These are phyloP conservation scores for Thamnophis sirtalis DNA, from an alignment of 2,113 vertebrate species.

Conservation along the genomic window DNA sequence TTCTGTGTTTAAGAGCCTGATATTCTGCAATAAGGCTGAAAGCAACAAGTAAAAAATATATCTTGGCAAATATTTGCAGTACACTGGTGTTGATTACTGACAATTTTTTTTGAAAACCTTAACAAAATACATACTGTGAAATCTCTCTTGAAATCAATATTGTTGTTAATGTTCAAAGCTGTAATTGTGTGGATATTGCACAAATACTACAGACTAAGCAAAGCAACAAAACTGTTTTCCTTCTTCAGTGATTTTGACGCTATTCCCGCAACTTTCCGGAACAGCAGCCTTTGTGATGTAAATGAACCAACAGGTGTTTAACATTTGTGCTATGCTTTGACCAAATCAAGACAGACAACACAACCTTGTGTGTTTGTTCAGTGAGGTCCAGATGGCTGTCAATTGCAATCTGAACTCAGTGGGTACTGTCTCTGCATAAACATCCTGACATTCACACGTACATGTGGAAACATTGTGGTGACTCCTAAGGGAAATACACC, in stretches of 20 bases:
- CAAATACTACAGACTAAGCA: background rate
- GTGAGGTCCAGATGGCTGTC: background rate
- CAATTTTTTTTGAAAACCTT: background rate
- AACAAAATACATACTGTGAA: background rate
- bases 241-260: background rate
- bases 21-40: background rate
- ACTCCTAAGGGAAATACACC: background rate
- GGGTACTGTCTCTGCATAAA: background rate
- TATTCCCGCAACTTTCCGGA: background rate
- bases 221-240: background rate
- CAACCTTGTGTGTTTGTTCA: background rate
- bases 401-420: background rate
- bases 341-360: background rate
- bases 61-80: background rate
- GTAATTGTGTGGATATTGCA: background rate
- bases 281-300: background rate
- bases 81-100: background rate
- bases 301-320: background rate
- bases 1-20: background rate
- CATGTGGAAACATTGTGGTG: background rate
- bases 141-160: background rate
- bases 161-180: background rate
- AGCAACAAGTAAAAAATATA: background rate
- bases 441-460: background rate
- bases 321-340: background rate